Base-by-base conservation (phyloP, 2,113 vertebrate genomes). In the Australoheros scitulus region DNA sequence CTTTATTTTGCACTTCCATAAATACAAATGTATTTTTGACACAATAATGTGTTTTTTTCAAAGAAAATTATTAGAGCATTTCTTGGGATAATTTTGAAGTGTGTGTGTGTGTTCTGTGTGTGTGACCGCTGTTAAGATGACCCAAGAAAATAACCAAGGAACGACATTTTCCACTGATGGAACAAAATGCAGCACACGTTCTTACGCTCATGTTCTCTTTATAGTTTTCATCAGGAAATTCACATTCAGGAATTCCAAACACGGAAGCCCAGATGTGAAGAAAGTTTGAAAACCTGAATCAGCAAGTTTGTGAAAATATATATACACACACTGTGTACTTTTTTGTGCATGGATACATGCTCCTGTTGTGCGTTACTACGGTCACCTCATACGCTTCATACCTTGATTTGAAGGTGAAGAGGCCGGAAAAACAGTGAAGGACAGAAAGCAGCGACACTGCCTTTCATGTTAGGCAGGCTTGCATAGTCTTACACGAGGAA, bases 381-480 rank as follows among this genome's bases (percentile, higher is more conserved):
- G 74, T 76, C 55, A 22, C 41, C 43, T 77, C 34, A 6, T 65
- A 41, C 36, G 34, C 61, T 65, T 8, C 80, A 76, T 11, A 50
- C 77, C 76, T 82, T 6, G n/a, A 56, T 92, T 96, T 95, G 95
- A 80, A 92, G 93, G 94, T 94, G 96, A 96, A 94, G 95, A 94
- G 57, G 95, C 96, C 93, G 95, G 95, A 94, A 96, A 76, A 65
- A 68, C 43, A 24, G 88, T 80, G 32, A 89, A 77, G 80, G 74
- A 75, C 74, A 56, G 57, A 70, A 76, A 56, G 58, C 77, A 92
- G 84, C 77, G 83, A 90, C 5, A 59, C 60, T 17, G 82, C 90
- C 83, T 96, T 96, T 97, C 95, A 97, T 96, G 95, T 95, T 92
- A 95, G 95, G 93, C 94, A 89, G 93, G 92, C 87, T 94, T 94